Evolutionary conservation across 2,113 vertebrate genomes (phyloP).

Genomic region (Pseudonaja textilis): DNA sequence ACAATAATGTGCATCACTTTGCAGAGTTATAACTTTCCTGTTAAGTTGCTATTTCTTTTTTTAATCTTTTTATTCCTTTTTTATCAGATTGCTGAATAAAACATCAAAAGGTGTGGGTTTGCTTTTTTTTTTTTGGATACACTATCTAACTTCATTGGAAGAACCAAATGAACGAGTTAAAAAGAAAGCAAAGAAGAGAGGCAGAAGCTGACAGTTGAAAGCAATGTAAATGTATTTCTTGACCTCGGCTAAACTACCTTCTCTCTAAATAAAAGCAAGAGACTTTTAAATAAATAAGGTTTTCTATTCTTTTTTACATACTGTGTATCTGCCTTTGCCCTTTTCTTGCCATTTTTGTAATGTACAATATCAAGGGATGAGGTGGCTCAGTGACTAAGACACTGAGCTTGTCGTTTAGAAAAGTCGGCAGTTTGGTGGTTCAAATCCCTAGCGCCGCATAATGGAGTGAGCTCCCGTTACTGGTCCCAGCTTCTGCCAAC

Average conservation of each 20-base stretch:
- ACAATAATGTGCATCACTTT: background rate
- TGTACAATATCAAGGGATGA: background rate
- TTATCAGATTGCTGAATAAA: background rate
- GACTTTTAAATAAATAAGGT: background rate
- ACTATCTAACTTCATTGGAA: too few relatives aligned
- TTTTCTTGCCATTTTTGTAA: background rate
- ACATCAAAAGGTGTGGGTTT: background rate
- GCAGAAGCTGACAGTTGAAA: background rate
- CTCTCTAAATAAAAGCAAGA: background rate
- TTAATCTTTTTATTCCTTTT: background rate
- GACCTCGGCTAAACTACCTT: background rate
- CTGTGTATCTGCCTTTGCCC: background rate
- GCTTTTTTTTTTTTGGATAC: too few relatives aligned
- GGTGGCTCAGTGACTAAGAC: too few relatives aligned
- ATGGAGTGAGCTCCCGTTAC: too few relatives aligned
- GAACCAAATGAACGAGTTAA: too few relatives aligned
- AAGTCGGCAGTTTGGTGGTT: too few relatives aligned
- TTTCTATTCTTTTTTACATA: background rate
- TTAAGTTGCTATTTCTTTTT: background rate
- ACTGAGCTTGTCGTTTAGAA: too few relatives aligned
- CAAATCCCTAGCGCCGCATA: too few relatives aligned
- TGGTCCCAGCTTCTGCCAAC: too few relatives aligned
- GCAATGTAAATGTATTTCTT: background rate
- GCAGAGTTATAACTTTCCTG: background rate
- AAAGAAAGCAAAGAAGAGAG: too few relatives aligned